These are phyloP conservation scores for Pempheris klunzingeri DNA, from an alignment of 2,797 vertebrate species.

Conservation along the genomic window DNA sequence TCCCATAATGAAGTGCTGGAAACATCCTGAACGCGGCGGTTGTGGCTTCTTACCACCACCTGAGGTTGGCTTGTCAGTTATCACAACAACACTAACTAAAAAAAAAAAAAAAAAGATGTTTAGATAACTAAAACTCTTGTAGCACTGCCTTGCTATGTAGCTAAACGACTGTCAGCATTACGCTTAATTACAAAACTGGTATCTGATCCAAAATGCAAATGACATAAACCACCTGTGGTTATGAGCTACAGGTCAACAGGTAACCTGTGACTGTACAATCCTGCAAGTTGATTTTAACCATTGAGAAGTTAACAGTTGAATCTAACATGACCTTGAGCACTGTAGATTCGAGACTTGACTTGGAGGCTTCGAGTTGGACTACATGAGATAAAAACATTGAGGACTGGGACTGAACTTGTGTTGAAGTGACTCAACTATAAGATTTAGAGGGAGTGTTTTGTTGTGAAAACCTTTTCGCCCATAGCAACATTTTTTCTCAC, in stretches of 20 bases:
- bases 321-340: neutral
- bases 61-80: too few relatives aligned
- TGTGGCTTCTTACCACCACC: too few relatives aligned
- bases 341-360: neutral
- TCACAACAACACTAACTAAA: too few relatives aligned
- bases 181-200: neutral
- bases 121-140: neutral
- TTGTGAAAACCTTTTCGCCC: slow-evolving; percentile 65
- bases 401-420: slow-evolving; percentile 32
- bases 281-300: neutral
- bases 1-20: too few relatives aligned
- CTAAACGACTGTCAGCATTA: neutral
- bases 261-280: too few relatives aligned
- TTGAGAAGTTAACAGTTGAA: too few relatives aligned
- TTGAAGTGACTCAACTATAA: slow-evolving; percentile 38
- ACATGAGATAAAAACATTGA: neutral
- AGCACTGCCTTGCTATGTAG: neutral
- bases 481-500: slow-evolving; percentile 63
- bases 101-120: too few relatives aligned
- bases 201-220: neutral
- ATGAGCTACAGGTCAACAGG: too few relatives aligned
- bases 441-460: slow-evolving; percentile 60
- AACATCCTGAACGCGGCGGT: too few relatives aligned
- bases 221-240: neutral
- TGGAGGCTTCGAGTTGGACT: neutral